phyloP scores from a whole-genome alignment of 2,888 invertebrate genomes.

The Iphiclides podalirius region DNA sequence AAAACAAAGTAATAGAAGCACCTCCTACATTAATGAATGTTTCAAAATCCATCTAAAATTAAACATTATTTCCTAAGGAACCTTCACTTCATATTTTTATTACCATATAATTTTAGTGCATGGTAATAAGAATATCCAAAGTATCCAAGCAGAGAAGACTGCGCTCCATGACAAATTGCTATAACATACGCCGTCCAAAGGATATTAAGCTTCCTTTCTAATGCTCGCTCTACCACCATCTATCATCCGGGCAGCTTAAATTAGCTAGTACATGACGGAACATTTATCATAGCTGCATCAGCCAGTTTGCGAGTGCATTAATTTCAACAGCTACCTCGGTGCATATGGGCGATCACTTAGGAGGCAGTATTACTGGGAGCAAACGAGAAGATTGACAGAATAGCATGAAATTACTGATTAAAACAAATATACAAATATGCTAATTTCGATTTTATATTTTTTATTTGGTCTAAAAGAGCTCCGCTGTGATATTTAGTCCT shows the following conservation, averaged over 20 bases:
- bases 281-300: constrained; percentile 40
- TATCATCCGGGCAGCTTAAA: constrained; percentile 34
- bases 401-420: too few relatives aligned
- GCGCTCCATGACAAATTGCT: constrained; percentile 6
- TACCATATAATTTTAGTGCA: too few relatives aligned
- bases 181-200: constrained; percentile 6
- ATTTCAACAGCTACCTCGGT: constrained; percentile 25
- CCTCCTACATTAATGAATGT: too few relatives aligned
- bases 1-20: too few relatives aligned
- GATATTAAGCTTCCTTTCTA: constrained; percentile 10
- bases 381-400: too few relatives aligned
- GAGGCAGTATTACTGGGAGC: not conserved
- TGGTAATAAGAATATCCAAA: not conserved
- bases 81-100: too few relatives aligned
- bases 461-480: too few relatives aligned
- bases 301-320: constrained; percentile 33
- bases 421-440: too few relatives aligned
- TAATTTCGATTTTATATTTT: too few relatives aligned
- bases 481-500: too few relatives aligned
- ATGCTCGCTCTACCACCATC: constrained; percentile 11
- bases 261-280: constrained; percentile 23
- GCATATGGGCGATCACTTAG: not conserved
- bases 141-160: not conserved
- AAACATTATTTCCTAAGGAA: too few relatives aligned
- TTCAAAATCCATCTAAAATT: too few relatives aligned